phyloP scores from a whole-genome alignment of 2,888 invertebrate species.

The Galerucella calmariensis region DNA sequence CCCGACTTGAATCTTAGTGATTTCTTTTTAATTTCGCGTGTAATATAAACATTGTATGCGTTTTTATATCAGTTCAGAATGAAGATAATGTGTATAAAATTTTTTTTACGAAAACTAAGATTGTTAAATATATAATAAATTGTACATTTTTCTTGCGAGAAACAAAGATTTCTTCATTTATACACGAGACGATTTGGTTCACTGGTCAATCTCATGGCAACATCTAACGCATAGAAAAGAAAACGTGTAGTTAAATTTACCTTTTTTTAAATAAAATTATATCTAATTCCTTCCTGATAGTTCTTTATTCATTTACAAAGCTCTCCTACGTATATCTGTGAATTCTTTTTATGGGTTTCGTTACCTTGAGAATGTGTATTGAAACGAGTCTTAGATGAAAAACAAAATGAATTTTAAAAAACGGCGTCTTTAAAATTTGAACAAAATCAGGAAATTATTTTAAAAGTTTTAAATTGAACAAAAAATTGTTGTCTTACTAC shows the following conservation, averaged over 20 bases:
- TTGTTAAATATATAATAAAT: background rate
- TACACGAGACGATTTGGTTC: constrained; percentile 2
- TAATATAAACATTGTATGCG: no score
- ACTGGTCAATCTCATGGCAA: constrained; percentile 9
- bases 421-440: background rate
- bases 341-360: background rate
- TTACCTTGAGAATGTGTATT: constrained; percentile 12
- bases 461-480: background rate
- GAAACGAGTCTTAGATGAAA: constrained; percentile 2
- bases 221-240: background rate
- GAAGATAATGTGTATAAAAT: no score
- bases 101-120: no score
- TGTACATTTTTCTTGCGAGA: background rate
- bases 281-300: constrained; percentile 2
- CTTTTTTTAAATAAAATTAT: constrained; percentile 1
- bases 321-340: background rate
- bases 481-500: background rate
- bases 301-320: background rate
- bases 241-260: constrained; percentile 4
- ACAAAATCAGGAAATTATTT: constrained; percentile 2
- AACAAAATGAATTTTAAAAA: background rate
- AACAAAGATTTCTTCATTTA: background rate
- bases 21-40: no score
- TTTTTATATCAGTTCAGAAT: no score
- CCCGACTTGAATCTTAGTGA: no score